Conservation (phyloP, 37 sponge, comb jelly and placozoan genomes). For the Mnemiopsis leidyi region DNA sequence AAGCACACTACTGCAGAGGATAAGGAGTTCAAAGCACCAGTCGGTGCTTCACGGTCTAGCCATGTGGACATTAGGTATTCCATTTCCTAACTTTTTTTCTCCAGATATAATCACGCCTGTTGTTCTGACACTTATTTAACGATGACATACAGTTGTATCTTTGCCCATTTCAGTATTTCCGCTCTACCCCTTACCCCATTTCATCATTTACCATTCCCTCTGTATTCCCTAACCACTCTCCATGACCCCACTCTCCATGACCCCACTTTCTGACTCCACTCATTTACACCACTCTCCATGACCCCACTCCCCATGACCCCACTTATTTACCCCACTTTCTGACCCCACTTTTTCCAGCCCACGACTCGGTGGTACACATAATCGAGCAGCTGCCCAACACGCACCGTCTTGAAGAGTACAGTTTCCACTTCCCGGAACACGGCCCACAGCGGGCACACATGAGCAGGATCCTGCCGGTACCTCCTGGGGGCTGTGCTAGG, state of each 20-base stretch:
- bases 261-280: too few relatives aligned
- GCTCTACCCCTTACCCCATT: too few relatives aligned
- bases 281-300: too few relatives aligned
- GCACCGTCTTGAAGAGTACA: constrained; percentile 54
- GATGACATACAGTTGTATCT: too few relatives aligned
- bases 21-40: background rate
- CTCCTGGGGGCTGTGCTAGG: constrained; percentile 35
- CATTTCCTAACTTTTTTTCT: too few relatives aligned
- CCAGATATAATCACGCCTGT: too few relatives aligned
- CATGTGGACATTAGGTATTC: constrained; percentile 54
- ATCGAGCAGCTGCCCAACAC: constrained; percentile 86
- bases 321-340: too few relatives aligned
- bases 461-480: constrained; percentile 14
- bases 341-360: constrained; percentile 26
- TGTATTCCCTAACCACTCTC: too few relatives aligned
- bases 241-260: background rate
- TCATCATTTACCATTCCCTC: too few relatives aligned
- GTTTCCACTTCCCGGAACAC: constrained; percentile 39
- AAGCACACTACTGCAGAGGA: constrained; percentile 40
- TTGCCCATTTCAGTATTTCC: too few relatives aligned
- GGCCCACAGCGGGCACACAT: constrained; percentile 1
- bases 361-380: constrained; percentile 72
- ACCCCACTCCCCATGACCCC: background rate
- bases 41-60: constrained; percentile 28
- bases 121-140: too few relatives aligned